Evolutionary conservation across 2,797 vertebrate genomes (phyloP), one percentile per base, ranked within the genome.

Genomic region (Vultur gryphus): DNA sequence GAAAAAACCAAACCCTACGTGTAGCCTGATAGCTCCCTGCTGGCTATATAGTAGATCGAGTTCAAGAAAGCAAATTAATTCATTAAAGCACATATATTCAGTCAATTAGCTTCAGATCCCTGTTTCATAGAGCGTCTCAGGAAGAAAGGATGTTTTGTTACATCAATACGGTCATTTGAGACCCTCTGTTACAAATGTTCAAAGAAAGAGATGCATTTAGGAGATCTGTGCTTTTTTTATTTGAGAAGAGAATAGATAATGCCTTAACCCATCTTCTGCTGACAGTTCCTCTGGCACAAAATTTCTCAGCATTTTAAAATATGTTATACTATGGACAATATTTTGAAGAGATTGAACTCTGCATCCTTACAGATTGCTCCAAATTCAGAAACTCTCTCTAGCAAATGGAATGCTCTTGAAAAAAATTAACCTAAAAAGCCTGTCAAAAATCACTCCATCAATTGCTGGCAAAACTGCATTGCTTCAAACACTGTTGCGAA

Each of bases 41-140:
- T 62, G 95, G 92, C 90, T 88, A 72, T 19, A 11, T 11, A 95
- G 87, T 16, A 76, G 89, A 91, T 92, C 1, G 10, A 95, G 93
- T 83, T 96, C 82, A 83, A 93, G 91, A 93, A 89, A 91, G 87
- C 41, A 97, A 94, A 97, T 92, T 84, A 96, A 93, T 96, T 95
- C 90, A 93, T 91, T 89, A 92, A 95, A 96, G 82, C 17, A 94
- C 89, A 55, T 85, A 88, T 86, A 97, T 91, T 86, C 94, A 88
- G 91, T 88, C 92, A 84, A 96, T 92, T 96, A 91, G 62, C 58
- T 73, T 81, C 79, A 84, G 87, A 88, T 73, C 82, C 82, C 73
- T 13, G 65, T 92, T 93, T 81, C 79, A 69, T 2, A 73, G 75
- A 83, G 72, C 25, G 12, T 37, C 75, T 79, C 18, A 8, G 79